These are phyloP conservation scores for Chelonus insularis DNA, from an alignment of 1,140 invertebrate species.

Conservation along the genomic window DNA sequence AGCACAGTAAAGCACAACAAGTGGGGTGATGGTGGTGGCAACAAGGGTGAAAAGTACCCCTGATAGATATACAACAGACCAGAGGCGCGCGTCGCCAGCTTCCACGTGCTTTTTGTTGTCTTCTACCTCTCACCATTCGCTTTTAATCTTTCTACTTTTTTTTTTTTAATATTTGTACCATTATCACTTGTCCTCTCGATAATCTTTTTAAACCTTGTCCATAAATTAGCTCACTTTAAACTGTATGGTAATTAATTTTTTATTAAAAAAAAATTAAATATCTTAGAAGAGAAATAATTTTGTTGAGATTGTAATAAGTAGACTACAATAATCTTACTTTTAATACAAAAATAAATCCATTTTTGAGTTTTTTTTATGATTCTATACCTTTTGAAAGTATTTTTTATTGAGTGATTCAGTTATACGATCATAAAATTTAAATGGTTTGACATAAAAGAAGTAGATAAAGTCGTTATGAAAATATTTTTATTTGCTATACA, in stretches of 20 bases:
- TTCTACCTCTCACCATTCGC: background rate
- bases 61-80: conserved; percentile 6
- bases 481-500: background rate
- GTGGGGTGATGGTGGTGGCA: conserved; percentile 38
- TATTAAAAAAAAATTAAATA: no score
- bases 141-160: background rate
- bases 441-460: conserved; percentile 1
- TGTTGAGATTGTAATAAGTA: no score
- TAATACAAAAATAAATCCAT: background rate
- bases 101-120: background rate
- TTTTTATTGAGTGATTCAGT: background rate
- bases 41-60: conserved; percentile 6
- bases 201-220: no score
- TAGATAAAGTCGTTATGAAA: conserved; percentile 1
- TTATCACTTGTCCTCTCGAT: no score
- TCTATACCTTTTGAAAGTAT: background rate
- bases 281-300: no score
- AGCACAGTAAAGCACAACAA: conserved; percentile 55
- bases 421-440: conserved; percentile 1
- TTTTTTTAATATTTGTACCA: no score
- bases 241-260: no score
- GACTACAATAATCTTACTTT: background rate
- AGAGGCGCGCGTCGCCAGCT: conserved; percentile 13
- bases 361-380: background rate
- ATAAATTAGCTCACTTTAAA: no score